Conservation (phyloP, 2,113 vertebrate genomes). For the Notechis scutatus region DNA sequence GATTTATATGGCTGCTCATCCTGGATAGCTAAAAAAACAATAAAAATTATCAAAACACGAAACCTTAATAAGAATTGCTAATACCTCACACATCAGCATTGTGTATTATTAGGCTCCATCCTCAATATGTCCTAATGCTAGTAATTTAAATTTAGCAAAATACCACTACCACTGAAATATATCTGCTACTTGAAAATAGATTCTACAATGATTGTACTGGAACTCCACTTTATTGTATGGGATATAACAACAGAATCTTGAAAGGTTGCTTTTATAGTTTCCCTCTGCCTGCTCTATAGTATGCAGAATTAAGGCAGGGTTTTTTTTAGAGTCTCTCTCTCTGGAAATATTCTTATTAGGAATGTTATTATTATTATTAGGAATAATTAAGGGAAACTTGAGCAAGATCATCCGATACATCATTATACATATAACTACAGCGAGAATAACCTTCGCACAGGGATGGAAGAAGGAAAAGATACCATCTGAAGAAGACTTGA, state of each 20-base stretch:
- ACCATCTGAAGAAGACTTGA: too few species aligned
- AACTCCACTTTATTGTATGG: not conserved
- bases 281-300: not conserved
- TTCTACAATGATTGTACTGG: not conserved
- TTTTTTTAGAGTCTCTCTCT: not conserved
- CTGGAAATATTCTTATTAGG: too few species aligned
- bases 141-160: not conserved
- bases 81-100: not conserved
- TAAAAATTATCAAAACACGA: not conserved
- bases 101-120: not conserved
- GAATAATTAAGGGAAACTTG: too few species aligned
- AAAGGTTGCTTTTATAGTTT: not conserved
- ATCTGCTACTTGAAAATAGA: not conserved
- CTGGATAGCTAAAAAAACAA: not conserved
- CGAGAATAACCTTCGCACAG: too few species aligned
- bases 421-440: too few species aligned
- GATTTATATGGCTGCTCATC: not conserved
- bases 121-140: not conserved
- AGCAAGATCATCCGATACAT: too few species aligned
- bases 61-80: not conserved
- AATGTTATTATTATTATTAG: too few species aligned
- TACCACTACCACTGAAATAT: not conserved
- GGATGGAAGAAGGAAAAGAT: too few species aligned
- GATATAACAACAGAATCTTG: not conserved
- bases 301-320: not conserved